phyloP scores from a whole-genome alignment of 2,888 invertebrate species.

The Hemaris fuciformis region DNA sequence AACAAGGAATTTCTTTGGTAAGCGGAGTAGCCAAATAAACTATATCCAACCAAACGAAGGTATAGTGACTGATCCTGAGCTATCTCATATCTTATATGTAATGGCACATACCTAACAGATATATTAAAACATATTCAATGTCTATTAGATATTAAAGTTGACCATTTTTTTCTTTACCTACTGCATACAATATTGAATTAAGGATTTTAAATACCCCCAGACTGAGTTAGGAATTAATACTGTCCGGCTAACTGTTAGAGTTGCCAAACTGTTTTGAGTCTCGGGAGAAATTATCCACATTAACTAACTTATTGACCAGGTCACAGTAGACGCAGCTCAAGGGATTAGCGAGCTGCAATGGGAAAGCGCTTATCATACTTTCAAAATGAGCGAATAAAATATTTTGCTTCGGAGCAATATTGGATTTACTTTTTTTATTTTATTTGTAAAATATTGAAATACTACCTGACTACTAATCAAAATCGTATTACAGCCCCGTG shows the following conservation, averaged over 20 bases:
- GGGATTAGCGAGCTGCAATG: background rate
- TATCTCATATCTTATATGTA: too few species aligned
- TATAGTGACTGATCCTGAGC: too few species aligned
- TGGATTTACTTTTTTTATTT: background rate
- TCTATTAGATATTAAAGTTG: too few species aligned
- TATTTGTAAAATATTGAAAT: background rate
- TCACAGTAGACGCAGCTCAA: background rate
- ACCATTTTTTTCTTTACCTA: too few species aligned
- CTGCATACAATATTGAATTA: background rate
- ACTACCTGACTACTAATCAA: too few species aligned
- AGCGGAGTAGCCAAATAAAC: too few species aligned
- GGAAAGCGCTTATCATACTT: background rate
- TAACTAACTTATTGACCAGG: background rate
- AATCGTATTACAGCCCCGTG: too few species aligned
- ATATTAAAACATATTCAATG: too few species aligned
- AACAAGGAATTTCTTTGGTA: too few species aligned
- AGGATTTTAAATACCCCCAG: background rate
- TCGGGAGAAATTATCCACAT: background rate
- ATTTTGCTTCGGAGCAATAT: background rate
- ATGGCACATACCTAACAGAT: too few species aligned
- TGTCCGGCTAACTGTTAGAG: background rate
- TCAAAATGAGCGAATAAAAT: background rate
- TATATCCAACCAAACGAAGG: too few species aligned
- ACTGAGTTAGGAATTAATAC: background rate
- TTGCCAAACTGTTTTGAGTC: background rate